Evolutionary conservation across 2,797 vertebrate genomes (phyloP).

Genomic region (Sternarchorhynchus goeldii): DNA sequence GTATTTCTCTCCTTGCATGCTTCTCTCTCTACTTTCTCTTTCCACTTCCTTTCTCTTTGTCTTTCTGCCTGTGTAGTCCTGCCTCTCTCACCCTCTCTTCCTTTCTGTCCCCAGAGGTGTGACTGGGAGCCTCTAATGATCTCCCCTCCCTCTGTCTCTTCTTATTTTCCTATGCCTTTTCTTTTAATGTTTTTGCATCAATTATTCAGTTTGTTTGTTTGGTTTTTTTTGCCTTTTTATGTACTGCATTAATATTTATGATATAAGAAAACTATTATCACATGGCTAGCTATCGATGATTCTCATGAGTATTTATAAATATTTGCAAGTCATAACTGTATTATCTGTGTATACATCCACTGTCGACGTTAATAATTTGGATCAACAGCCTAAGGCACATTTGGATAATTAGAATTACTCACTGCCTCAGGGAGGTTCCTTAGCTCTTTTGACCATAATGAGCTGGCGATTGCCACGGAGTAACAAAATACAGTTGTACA

Average conservation of each 20-base stretch:
- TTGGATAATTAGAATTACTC: constrained; percentile 5
- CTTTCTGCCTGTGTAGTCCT: constrained; percentile 55
- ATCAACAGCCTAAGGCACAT: not conserved
- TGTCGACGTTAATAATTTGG: constrained; percentile 16
- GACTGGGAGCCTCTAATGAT: constrained; percentile 25
- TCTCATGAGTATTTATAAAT: constrained; percentile 16
- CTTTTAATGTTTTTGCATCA: not conserved
- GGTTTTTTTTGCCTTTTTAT: not conserved
- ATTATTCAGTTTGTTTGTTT: not conserved
- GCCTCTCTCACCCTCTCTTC: not conserved
- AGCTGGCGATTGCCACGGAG: constrained; percentile 34
- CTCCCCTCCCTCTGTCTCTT: not conserved
- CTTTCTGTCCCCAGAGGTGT: constrained; percentile 31
- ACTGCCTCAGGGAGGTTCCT: not conserved
- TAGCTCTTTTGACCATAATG: constrained; percentile 1
- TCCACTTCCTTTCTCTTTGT: constrained; percentile 1
- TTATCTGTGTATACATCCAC: not conserved
- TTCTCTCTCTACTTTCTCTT: constrained; percentile 1
- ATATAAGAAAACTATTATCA: constrained; percentile 22
- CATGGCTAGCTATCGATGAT: constrained; percentile 4
- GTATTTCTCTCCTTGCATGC: constrained; percentile 5
- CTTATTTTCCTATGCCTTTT: constrained; percentile 52
- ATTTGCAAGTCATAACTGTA: constrained; percentile 18
- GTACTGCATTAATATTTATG: not conserved
- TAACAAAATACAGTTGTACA: constrained; percentile 13